Evolutionary conservation across 2,888 invertebrate species (phyloP), one percentile per base, ranked within the genome.

Genomic region (Dascillus cervinus): DNA sequence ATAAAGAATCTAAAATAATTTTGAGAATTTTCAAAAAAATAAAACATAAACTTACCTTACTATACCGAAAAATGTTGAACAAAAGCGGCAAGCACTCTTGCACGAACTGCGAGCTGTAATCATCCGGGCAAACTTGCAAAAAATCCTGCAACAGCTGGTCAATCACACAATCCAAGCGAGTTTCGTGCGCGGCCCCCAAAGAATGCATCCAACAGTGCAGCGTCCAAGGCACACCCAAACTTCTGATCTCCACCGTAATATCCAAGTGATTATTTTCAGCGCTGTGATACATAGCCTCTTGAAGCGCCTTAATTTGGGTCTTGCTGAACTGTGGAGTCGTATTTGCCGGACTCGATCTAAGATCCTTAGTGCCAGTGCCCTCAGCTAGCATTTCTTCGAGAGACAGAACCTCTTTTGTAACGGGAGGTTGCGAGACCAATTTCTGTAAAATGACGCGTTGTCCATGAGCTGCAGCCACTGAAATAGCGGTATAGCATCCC

Each of bases 281-380:
- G 39, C 89, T 88, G 57, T 90, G 90, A 58, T 92, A 94, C 87
- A 94, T 87, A 11, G 92, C 90, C 63, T 92, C 91, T 56, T 91
- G 89, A 34, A 91, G 68, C 22, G 85, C 81, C 49, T 88, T 81
- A 44, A 84, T 79, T 65, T 91, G 89, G 15, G 78, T 73, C 65
- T 90, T 90, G 47, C 77, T 86, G 54, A 87, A 72, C 35, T 69
- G 67, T n/a, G 60, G 55, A 20, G 72, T 58, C 2, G 68, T 42
- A 49, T 43, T 56, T 9, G 55, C 47, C 20, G 52, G 39, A 30
- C 43, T 51, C 3, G 55, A 44, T 4, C 50, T 37, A 33, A 27
- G 24, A 3, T 40, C 36, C 22, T 55, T 58, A 15, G 52, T 46
- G 13, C 51, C 49, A 3, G 53, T 43, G 22, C 88, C 89, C 66